A percentile compares a stretch with the other conserved stretches of the same genome.
Conservation (phyloP, 2,888 invertebrate genomes). For the Idaea dimidiata region DNA sequence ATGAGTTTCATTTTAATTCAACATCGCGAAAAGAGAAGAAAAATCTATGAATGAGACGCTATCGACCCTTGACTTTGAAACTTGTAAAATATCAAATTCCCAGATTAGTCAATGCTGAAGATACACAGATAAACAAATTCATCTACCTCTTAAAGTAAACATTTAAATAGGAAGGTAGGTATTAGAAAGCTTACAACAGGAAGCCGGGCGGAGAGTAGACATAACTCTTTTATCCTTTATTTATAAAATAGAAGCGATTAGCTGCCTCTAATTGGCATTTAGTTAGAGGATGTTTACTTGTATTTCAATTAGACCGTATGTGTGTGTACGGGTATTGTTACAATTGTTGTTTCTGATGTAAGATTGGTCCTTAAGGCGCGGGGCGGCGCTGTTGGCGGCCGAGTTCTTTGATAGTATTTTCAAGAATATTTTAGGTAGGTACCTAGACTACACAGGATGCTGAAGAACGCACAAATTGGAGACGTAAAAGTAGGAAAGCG, state of each 20-base stretch:
- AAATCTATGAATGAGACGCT: too few relatives aligned
- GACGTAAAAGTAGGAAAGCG: too few relatives aligned
- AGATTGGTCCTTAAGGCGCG: background rate
- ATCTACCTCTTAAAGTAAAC: background rate
- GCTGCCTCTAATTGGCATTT: background rate
- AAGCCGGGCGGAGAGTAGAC: background rate
- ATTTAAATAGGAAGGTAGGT: background rate
- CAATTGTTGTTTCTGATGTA: background rate
- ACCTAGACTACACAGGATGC: too few relatives aligned
- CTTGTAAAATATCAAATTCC: too few relatives aligned
- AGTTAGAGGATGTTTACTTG: background rate
- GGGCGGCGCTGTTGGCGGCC: too few relatives aligned
- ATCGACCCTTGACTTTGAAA: too few relatives aligned
- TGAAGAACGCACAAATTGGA: too few relatives aligned
- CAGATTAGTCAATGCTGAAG: too few relatives aligned
- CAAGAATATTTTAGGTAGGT: too few relatives aligned
- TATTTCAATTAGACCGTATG: background rate
- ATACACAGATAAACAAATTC: background rate
- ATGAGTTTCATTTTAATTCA: too few relatives aligned
- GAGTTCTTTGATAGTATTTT: too few relatives aligned
- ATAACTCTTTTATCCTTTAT: background rate
- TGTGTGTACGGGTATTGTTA: background rate
- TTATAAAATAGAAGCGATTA: background rate
- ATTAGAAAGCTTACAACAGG: background rate
- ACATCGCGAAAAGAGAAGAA: too few relatives aligned